A percentile compares a stretch with the other conserved stretches of the same genome.
Evolutionary conservation across 2,113 vertebrate genomes (phyloP).

Genomic region (Oryzias curvinotus): DNA sequence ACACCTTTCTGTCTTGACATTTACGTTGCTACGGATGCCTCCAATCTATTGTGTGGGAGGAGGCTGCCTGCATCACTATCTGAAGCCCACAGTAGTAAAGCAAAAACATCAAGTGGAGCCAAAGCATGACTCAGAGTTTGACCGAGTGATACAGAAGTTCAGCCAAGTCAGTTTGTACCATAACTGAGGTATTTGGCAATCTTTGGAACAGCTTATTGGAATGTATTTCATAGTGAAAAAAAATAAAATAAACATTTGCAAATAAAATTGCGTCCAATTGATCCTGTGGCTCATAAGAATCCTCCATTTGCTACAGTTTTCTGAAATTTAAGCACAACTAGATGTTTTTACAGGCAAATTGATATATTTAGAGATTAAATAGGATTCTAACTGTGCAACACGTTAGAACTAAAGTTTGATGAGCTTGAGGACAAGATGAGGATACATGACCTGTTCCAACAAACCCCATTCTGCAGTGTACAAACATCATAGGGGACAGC

Average conservation of each 20-base stretch:
- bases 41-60: slow-evolving; percentile 38
- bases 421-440: slow-evolving; percentile 32
- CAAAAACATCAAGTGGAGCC: slow-evolving; percentile 36
- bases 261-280: no score
- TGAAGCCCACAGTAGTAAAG: slow-evolving; percentile 26
- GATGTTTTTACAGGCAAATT: background rate
- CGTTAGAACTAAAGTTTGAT: slow-evolving; percentile 38
- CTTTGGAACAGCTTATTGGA: slow-evolving; percentile 1
- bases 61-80: slow-evolving; percentile 33
- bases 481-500: slow-evolving; percentile 33
- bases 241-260: background rate
- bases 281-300: no score
- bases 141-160: slow-evolving; percentile 31
- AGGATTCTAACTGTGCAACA: slow-evolving; percentile 24
- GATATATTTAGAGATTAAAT: background rate
- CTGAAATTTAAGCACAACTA: background rate
- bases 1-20: slow-evolving; percentile 11
- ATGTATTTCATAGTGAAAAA: slow-evolving; percentile 3
- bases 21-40: slow-evolving; percentile 17
- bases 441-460: slow-evolving; percentile 10
- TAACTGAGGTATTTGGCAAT: slow-evolving; percentile 42
- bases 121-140: slow-evolving; percentile 55
- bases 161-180: slow-evolving; percentile 39
- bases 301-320: no score
- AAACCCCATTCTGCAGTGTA: slow-evolving; percentile 14